A percentile compares a stretch with the other conserved stretches of the same genome.
Conservation (phyloP, 2,797 vertebrate species). For the Buceros bicornis region DNA sequence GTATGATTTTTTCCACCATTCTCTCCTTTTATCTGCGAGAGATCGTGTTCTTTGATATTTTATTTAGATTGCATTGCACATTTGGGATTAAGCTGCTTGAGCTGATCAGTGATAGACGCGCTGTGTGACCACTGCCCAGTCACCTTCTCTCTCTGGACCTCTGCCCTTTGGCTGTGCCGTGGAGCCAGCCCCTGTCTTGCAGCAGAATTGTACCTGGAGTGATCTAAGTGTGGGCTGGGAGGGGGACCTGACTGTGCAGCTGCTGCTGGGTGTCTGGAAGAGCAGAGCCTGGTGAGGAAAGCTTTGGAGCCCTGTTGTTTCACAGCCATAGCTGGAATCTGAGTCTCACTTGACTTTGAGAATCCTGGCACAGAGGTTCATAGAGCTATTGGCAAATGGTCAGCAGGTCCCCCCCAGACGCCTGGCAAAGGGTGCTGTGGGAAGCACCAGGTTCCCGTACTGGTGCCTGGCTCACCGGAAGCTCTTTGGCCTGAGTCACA, state of each 20-base stretch:
- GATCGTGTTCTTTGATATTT: not conserved
- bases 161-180: not conserved
- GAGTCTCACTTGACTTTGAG: not conserved
- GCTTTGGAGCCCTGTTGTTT: not conserved
- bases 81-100: not conserved
- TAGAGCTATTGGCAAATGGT: not conserved
- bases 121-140: not conserved
- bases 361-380: not conserved
- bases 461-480: not conserved
- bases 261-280: not conserved
- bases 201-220: rapidly evolving
- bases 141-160: not conserved
- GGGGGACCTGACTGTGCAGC: not conserved
- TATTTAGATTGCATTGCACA: not conserved
- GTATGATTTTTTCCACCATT: not conserved
- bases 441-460: not conserved
- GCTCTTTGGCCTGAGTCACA: not conserved
- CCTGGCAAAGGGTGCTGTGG: not conserved
- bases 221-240: not conserved
- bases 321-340: not conserved
- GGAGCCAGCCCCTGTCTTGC: too few species aligned
- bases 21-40: not conserved
- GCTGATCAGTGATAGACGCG: rapidly evolving
- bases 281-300: not conserved
- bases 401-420: not conserved